Evolutionary conservation across 2,888 invertebrate genomes (phyloP).

Genomic region (Hesperia comma): DNA sequence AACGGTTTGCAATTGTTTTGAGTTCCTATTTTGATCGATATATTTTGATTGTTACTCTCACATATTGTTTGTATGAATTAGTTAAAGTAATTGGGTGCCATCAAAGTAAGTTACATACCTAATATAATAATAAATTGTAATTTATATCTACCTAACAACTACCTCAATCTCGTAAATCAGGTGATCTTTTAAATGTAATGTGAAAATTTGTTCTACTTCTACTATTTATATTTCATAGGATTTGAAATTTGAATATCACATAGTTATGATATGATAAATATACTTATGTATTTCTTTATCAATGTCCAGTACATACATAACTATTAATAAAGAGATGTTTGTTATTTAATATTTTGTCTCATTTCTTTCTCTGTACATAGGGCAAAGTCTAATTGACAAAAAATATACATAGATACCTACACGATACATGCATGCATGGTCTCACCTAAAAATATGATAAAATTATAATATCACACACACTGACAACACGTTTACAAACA

Average conservation of each 20-base stretch:
- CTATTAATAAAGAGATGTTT: slow-evolving; percentile 82
- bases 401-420: no score
- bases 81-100: slow-evolving; percentile 52
- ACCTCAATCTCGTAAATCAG: slow-evolving; percentile 71
- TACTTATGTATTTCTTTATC: slow-evolving; percentile 79
- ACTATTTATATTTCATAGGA: slow-evolving; percentile 68
- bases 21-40: slow-evolving; percentile 78
- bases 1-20: slow-evolving; percentile 67
- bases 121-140: slow-evolving; percentile 29
- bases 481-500: no score
- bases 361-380: slow-evolving; percentile 29
- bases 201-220: slow-evolving; percentile 60
- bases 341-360: slow-evolving; percentile 66
- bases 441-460: no score
- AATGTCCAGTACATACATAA: slow-evolving; percentile 81
- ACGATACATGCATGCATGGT: no score
- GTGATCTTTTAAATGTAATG: slow-evolving; percentile 49
- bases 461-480: no score
- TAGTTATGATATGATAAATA: slow-evolving; percentile 72
- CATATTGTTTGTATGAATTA: slow-evolving; percentile 61
- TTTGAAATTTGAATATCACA: slow-evolving; percentile 71
- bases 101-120: slow-evolving; percentile 42
- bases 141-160: slow-evolving; percentile 51
- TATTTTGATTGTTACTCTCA: slow-evolving; percentile 58
- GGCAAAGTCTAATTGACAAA: no score